phyloP scores from a whole-genome alignment of 2,113 vertebrate species.

The Carollia perspicillata region DNA sequence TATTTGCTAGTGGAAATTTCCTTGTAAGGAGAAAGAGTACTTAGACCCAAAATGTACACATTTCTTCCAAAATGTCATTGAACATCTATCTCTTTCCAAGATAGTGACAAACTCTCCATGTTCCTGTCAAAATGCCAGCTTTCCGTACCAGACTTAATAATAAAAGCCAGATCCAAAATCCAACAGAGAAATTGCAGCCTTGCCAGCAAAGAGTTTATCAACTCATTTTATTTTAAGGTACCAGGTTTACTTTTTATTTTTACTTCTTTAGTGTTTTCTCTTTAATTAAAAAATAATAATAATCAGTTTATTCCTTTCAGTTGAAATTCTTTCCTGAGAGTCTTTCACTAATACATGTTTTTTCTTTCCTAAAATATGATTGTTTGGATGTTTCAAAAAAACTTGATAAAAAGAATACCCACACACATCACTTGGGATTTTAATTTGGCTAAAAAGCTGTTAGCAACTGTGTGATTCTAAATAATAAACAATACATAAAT shows the following conservation, averaged over 20 bases:
- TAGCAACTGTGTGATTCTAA: neutral
- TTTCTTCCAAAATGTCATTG: conserved; percentile 82
- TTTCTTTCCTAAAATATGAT: neutral
- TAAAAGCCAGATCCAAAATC: conserved; percentile 77
- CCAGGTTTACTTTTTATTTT: conserved; percentile 49
- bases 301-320: conserved; percentile 47
- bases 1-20: conserved; percentile 79
- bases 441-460: neutral
- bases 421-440: neutral
- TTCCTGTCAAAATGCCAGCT: conserved; percentile 82
- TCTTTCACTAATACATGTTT: conserved; percentile 20
- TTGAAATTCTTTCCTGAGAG: conserved; percentile 56
- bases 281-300: conserved; percentile 65
- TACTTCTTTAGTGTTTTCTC: conserved; percentile 17
- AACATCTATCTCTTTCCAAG: conserved; percentile 72
- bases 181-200: conserved; percentile 74
- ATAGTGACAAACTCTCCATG: conserved; percentile 75
- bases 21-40: conserved; percentile 76
- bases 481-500: neutral
- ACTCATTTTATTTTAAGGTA: conserved; percentile 70
- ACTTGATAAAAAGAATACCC: neutral
- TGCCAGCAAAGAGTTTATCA: conserved; percentile 71
- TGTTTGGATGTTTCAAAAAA: conserved; percentile 28
- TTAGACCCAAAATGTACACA: conserved; percentile 81
- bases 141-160: conserved; percentile 81